Conservation (phyloP, 2,113 vertebrate genomes). For the Carettochelys insculpta region DNA sequence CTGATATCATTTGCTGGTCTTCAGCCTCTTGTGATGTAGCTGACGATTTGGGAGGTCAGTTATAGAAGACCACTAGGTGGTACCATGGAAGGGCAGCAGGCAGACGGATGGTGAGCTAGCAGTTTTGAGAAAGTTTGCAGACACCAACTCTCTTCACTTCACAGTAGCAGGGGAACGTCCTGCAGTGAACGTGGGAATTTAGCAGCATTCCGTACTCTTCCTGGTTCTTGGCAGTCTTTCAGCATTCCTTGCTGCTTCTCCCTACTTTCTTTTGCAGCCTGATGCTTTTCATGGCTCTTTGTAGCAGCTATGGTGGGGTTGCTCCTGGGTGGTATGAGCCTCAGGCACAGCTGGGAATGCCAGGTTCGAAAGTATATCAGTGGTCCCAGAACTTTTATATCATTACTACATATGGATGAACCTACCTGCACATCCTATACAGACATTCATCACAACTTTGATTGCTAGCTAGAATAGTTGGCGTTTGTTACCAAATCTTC, state of each 20-base stretch:
- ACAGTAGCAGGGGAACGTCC: background rate
- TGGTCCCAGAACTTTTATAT: background rate
- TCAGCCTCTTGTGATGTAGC: background rate
- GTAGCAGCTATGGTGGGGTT: background rate
- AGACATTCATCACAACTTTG: background rate
- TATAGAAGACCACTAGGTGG: background rate
- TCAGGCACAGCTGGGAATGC: background rate
- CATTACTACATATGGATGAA: too few relatives aligned
- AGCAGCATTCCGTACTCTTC: background rate
- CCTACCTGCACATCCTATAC: background rate
- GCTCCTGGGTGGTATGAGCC: background rate
- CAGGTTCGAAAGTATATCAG: background rate
- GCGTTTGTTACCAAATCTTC: background rate
- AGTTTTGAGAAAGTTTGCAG: background rate
- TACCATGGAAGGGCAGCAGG: background rate
- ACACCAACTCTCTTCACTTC: background rate
- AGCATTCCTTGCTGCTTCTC: background rate
- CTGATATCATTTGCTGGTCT: background rate
- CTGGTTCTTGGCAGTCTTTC: background rate
- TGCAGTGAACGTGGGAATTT: background rate
- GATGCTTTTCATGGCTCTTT: background rate
- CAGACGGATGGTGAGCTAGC: background rate
- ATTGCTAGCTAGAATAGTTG: background rate
- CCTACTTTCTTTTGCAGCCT: background rate
- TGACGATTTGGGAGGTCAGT: background rate